Evolutionary conservation across 2,797 vertebrate genomes (phyloP).

Genomic region (Rhinophrynus dorsalis): DNA sequence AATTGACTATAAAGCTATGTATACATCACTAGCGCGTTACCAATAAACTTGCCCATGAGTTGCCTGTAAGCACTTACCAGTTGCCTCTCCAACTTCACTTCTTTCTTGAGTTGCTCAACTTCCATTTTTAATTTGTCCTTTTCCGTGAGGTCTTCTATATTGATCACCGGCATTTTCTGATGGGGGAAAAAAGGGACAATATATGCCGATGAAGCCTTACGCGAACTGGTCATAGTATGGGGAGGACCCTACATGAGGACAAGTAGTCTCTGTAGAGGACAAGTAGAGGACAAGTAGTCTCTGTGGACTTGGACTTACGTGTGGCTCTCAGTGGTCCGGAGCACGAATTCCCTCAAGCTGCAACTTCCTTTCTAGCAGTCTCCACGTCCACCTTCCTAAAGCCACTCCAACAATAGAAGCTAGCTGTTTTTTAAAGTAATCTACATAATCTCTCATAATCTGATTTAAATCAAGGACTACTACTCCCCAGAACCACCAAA

Average conservation of each 20-base stretch:
- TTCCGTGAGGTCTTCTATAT: constrained; percentile 88
- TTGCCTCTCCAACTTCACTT: constrained; percentile 86
- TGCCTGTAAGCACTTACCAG: no score
- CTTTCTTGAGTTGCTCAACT: constrained; percentile 86
- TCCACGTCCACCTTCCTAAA: constrained; percentile 37
- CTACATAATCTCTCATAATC: constrained; percentile 74
- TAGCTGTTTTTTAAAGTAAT: constrained; percentile 78
- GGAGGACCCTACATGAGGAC: constrained; percentile 25
- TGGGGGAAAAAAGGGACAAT: constrained; percentile 48
- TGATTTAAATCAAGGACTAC: constrained; percentile 66
- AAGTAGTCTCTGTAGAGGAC: no score
- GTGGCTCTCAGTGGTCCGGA: constrained; percentile 18
- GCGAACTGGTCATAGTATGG: constrained; percentile 33
- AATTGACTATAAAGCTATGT: no score
- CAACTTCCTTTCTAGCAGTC: constrained; percentile 27
- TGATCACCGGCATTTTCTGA: constrained; percentile 86
- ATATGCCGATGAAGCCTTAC: constrained; percentile 40
- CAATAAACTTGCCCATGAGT: no score
- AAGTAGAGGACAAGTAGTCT: no score
- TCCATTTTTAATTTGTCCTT: constrained; percentile 91
- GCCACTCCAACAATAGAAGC: constrained; percentile 58
- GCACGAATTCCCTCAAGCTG: constrained; percentile 35
- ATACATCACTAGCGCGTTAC: no score
- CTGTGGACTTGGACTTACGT: constrained; percentile 35
- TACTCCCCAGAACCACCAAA: not conserved